phyloP scores from a whole-genome alignment of 2,797 vertebrate species.

The Trachurus trachurus region DNA sequence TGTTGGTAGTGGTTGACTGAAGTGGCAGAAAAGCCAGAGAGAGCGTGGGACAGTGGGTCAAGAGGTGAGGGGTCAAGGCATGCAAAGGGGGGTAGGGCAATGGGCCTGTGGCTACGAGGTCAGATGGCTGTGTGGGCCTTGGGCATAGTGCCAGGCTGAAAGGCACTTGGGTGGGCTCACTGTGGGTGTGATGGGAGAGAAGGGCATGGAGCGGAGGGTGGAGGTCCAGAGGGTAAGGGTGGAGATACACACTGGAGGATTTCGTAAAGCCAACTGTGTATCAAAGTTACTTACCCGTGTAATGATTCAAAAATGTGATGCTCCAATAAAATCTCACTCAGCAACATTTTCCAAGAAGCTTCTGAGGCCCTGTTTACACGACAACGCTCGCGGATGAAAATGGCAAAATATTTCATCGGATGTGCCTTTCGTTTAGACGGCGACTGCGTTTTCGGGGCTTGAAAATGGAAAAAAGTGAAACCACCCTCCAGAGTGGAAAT shows the following conservation, averaged over 20 bases:
- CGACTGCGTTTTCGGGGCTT: too few species aligned
- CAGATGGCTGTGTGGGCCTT: constrained; percentile 72
- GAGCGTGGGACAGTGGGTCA: constrained; percentile 83
- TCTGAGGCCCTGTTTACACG: too few species aligned
- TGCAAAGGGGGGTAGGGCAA: constrained; percentile 65
- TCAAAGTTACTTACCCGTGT: constrained; percentile 44
- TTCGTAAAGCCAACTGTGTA: constrained; percentile 46
- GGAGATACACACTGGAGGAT: constrained; percentile 41
- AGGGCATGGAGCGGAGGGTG: constrained; percentile 68
- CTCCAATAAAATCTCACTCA: constrained; percentile 31
- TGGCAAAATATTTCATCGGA: too few species aligned
- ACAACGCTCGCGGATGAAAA: too few species aligned
- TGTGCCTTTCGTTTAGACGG: too few species aligned
- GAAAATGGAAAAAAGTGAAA: too few species aligned
- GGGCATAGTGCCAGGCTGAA: constrained; percentile 81
- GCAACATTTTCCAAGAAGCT: constrained; percentile 1
- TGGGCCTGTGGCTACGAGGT: constrained; percentile 67
- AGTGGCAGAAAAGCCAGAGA: constrained; percentile 61
- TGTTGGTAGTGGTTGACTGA: constrained; percentile 34
- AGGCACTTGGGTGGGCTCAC: constrained; percentile 82
- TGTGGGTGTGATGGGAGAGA: constrained; percentile 55
- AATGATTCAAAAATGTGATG: constrained; percentile 58
- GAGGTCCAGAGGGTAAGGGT: constrained; percentile 44
- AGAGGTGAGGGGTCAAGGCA: constrained; percentile 77
- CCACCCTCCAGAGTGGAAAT: too few species aligned